Conservation (phyloP, 2,797 vertebrate species). For the Poecile montanus region DNA sequence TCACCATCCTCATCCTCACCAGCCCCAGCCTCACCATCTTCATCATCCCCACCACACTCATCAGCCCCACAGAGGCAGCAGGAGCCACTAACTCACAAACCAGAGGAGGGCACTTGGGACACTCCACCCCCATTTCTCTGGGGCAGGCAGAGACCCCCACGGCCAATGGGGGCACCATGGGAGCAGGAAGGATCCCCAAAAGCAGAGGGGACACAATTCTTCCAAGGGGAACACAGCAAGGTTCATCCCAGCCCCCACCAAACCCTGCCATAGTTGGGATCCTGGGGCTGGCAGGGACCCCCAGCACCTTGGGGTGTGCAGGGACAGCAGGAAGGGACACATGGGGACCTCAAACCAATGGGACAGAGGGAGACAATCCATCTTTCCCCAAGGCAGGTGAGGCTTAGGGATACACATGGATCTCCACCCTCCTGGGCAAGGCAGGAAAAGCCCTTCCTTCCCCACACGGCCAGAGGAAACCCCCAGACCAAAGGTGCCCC, state of each 20-base stretch:
- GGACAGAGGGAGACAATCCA: not conserved
- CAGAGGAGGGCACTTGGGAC: too few species aligned
- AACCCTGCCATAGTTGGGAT: rapidly evolving
- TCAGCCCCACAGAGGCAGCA: not conserved
- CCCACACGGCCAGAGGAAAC: not conserved
- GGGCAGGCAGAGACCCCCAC: not conserved
- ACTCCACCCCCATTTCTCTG: not conserved
- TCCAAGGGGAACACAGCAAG: not conserved
- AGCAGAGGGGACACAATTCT: not conserved
- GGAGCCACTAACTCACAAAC: not conserved
- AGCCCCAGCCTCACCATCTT: not conserved
- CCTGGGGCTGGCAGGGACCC: not conserved
- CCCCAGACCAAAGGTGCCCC: not conserved
- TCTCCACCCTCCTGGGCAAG: not conserved
- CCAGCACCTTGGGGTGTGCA: not conserved
- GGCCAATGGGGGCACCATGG: not conserved
- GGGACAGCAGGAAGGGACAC: not conserved
- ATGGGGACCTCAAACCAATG: not conserved
- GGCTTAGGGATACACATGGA: not conserved
- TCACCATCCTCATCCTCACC: not conserved
- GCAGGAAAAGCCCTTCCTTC: not conserved
- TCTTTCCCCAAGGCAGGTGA: not conserved
- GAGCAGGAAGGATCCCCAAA: too few species aligned
- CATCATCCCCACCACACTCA: not conserved
- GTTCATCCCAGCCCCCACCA: not conserved